These are phyloP conservation scores for Taenioides sp. DNA, from an alignment of 2,797 vertebrate species.

Conservation along the genomic window DNA sequence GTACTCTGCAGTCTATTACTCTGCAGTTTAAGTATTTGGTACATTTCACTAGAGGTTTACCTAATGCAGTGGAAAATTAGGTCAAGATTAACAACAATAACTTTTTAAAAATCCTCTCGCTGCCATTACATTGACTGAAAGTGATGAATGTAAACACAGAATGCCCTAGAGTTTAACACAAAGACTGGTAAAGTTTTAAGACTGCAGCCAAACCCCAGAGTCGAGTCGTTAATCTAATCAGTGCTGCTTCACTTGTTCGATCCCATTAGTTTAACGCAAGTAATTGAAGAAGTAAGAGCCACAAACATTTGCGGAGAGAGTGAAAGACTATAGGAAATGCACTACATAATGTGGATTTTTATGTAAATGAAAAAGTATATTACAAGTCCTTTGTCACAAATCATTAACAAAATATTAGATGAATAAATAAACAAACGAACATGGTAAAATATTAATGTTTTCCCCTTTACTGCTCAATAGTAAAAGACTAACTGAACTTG, in stretches of 20 bases:
- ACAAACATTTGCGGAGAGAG: not conserved
- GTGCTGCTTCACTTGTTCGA: not conserved
- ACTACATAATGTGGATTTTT: not conserved
- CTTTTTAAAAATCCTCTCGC: constrained; percentile 17
- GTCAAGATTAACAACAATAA: constrained; percentile 24
- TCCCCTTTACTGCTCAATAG: not conserved
- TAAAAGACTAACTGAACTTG: not conserved
- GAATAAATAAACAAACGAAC: no score
- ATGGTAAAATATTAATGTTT: no score
- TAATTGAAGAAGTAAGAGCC: constrained; percentile 5
- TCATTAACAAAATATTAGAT: not conserved
- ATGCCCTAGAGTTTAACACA: not conserved
- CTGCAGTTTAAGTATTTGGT: not conserved
- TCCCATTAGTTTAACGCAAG: constrained; percentile 6
- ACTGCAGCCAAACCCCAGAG: constrained; percentile 1
- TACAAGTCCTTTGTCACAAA: not conserved
- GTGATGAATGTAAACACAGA: not conserved
- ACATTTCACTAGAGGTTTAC: not conserved
- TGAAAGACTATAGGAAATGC: not conserved
- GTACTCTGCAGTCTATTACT: not conserved
- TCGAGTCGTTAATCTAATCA: constrained; percentile 6
- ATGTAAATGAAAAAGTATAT: not conserved
- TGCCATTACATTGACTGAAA: not conserved
- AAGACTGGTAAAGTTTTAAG: not conserved
- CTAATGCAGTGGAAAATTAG: constrained; percentile 10